Conservation (phyloP, 1,140 invertebrate species). For the Euschistus heros region DNA sequence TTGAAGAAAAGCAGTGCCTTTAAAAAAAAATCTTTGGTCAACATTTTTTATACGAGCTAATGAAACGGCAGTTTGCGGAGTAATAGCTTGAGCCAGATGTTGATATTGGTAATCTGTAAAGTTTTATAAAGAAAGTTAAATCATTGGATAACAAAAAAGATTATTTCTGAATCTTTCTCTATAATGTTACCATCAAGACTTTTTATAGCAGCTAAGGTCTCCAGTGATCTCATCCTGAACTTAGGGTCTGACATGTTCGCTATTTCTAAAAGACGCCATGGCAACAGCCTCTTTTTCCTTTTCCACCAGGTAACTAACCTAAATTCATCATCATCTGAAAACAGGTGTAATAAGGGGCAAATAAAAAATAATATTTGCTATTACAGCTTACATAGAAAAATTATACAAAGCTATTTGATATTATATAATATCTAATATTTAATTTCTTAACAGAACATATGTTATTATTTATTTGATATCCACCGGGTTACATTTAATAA, state of each 20-base stretch:
- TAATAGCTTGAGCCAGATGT: neutral
- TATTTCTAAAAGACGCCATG: conserved; percentile 4
- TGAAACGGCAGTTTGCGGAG: neutral
- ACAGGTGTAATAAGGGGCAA: no score
- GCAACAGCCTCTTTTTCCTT: neutral
- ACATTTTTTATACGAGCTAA: neutral
- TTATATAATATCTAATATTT: no score
- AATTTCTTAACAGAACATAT: no score
- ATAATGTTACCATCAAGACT: neutral
- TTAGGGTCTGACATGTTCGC: neutral
- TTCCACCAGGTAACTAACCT: neutral
- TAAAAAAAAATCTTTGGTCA: conserved; percentile 22
- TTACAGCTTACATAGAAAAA: no score
- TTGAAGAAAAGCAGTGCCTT: no score
- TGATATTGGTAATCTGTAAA: neutral
- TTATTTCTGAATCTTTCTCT: no score
- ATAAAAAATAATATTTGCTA: no score
- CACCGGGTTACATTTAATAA: no score
- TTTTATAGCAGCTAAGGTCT: neutral
- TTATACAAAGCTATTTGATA: no score
- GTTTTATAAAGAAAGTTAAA: neutral
- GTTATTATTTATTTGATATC: no score
- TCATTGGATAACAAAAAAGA: no score
- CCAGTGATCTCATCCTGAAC: neutral
- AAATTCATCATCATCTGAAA: no score